A percentile compares a stretch with the other conserved stretches of the same genome.
Evolutionary conservation across 2,797 vertebrate species (phyloP).

Genomic region (Xiphorhynchus erythropygius): DNA sequence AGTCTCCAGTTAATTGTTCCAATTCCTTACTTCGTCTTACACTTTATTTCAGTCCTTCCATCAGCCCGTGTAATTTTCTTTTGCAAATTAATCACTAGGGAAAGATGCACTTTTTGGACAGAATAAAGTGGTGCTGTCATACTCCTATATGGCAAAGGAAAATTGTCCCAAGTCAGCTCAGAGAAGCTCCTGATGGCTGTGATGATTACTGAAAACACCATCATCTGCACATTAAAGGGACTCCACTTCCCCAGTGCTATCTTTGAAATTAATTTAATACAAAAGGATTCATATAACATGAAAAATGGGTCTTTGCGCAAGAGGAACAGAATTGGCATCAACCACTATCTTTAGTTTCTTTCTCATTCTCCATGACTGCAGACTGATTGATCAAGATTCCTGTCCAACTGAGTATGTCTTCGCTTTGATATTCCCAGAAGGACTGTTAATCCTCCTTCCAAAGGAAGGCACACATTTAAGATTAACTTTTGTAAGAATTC

Average conservation of each 20-base stretch:
- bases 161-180: background rate
- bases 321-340: background rate
- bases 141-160: background rate
- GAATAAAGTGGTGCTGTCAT: background rate
- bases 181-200: background rate
- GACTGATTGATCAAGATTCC: background rate
- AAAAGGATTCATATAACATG: background rate
- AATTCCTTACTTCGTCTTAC: background rate
- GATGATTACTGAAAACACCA: background rate
- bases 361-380: background rate
- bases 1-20: background rate
- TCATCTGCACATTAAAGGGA: background rate
- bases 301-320: background rate
- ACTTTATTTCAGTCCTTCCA: background rate
- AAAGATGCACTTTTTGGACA: background rate
- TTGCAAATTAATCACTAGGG: background rate
- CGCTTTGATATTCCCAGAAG: constrained; percentile 1
- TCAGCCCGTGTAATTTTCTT: background rate
- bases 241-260: background rate
- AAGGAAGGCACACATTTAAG: background rate
- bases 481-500: constrained; percentile 27
- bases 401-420: background rate
- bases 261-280: background rate
- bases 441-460: constrained; percentile 38
- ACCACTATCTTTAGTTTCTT: constrained; percentile 22